phyloP scores from a whole-genome alignment of 2,113 vertebrate genomes.

The Sinocyclocheilus maitianheensis region DNA sequence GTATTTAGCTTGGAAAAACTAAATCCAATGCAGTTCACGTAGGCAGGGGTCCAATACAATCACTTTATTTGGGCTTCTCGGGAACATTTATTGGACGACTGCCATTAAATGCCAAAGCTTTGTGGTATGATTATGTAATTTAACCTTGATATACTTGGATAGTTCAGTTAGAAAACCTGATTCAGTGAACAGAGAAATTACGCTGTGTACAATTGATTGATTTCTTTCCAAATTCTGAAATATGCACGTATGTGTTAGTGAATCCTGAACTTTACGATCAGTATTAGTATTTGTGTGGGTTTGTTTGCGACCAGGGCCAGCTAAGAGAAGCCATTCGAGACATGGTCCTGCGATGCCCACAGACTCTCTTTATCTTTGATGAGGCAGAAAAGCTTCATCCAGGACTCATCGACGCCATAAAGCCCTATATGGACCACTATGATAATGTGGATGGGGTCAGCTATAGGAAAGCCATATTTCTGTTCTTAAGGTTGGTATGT shows the following conservation, averaged over 20 bases:
- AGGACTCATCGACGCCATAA: slow-evolving; percentile 84
- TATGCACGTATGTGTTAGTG: neutral
- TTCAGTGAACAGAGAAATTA: neutral
- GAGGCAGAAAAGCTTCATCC: slow-evolving; percentile 92
- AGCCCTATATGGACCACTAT: slow-evolving; percentile 78
- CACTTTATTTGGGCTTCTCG: neutral
- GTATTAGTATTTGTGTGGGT: slow-evolving; percentile 15
- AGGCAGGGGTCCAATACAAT: slow-evolving; percentile 6
- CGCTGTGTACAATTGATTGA: neutral
- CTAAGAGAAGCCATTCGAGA: slow-evolving; percentile 79
- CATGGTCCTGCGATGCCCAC: slow-evolving; percentile 79
- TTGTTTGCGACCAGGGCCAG: slow-evolving; percentile 75
- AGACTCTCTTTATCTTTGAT: slow-evolving; percentile 91
- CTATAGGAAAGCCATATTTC: slow-evolving; percentile 81
- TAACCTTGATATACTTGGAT: neutral
- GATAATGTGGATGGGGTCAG: slow-evolving; percentile 65
- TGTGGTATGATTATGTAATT: neutral
- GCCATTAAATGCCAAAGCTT: neutral
- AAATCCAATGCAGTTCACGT: neutral
- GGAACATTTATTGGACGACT: neutral
- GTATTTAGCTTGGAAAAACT: neutral
- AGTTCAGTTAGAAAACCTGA: neutral
- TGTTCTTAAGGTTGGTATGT: slow-evolving; percentile 88
- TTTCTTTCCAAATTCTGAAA: neutral
- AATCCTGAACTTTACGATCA: no score